phyloP scores from a whole-genome alignment of 2,113 vertebrate genomes.

The Psophia crepitans region DNA sequence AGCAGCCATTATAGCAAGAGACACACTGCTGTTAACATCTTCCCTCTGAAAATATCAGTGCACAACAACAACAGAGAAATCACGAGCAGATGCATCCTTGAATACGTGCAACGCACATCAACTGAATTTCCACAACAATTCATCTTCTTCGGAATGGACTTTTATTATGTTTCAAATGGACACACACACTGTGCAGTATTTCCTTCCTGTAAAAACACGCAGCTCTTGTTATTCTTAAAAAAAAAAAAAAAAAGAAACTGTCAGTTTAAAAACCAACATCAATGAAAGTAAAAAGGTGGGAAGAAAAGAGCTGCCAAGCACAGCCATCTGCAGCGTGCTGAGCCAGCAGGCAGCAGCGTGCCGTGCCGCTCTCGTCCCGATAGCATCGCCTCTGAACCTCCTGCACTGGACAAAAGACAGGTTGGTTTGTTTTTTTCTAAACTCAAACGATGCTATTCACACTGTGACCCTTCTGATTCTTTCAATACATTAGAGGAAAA shows the following conservation, averaged over 20 bases:
- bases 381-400: not conserved
- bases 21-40: not conserved
- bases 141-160: not conserved
- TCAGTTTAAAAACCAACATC: not conserved
- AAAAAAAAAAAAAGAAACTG: not conserved
- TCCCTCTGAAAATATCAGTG: not conserved
- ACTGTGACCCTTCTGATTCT: not conserved
- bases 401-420: not conserved
- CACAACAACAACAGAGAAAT: conserved; percentile 1
- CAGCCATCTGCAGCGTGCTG: not conserved
- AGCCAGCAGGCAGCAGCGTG: not conserved
- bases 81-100: not conserved
- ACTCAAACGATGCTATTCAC: not conserved
- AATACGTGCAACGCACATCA: not conserved
- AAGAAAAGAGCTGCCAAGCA: not conserved
- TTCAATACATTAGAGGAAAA: not conserved
- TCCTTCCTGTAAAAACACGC: not conserved
- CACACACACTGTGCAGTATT: not conserved
- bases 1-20: not conserved
- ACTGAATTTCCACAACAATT: not conserved
- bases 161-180: not conserved
- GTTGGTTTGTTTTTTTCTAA: not conserved
- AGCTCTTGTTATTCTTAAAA: not conserved
- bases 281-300: not conserved
- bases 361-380: no score